Evolutionary conservation across 2,888 invertebrate genomes (phyloP).

Genomic region (Chaetoderma sp.): DNA sequence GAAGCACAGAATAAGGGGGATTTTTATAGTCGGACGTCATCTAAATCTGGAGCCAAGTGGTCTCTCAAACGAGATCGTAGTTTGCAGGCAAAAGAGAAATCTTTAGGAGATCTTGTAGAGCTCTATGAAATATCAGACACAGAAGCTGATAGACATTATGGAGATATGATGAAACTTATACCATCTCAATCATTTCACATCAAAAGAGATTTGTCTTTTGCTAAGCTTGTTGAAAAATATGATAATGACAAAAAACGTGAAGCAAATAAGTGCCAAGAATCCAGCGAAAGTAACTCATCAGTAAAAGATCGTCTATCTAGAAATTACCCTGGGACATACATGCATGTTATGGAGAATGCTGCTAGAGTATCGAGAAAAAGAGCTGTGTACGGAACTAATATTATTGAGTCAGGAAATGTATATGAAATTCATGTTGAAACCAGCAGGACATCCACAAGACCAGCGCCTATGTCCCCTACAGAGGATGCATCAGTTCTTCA

Average conservation of each 20-base stretch:
- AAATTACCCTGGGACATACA: slow-evolving; percentile 33
- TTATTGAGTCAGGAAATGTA: slow-evolving; percentile 44
- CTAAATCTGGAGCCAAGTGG: slow-evolving; percentile 83
- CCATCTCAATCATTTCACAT: no score
- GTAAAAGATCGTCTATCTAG: no score
- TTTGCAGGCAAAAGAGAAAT: slow-evolving; percentile 84
- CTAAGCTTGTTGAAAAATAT: slow-evolving; percentile 34
- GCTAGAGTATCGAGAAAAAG: slow-evolving; percentile 30
- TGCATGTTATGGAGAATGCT: slow-evolving; percentile 40
- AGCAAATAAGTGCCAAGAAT: background rate
- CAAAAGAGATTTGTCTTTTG: slow-evolving; percentile 32
- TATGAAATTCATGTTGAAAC: slow-evolving; percentile 55
- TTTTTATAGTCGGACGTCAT: slow-evolving; percentile 83
- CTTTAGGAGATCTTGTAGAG: slow-evolving; percentile 82
- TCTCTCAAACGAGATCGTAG: slow-evolving; percentile 78
- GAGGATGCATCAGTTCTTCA: no score
- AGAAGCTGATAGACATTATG: background rate
- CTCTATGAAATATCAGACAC: slow-evolving; percentile 39
- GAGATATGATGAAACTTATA: no score
- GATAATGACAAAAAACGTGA: background rate
- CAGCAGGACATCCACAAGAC: slow-evolving; percentile 27
- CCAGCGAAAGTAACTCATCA: background rate
- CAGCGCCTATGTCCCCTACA: slow-evolving; percentile 34
- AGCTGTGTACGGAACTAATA: slow-evolving; percentile 56
- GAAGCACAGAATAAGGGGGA: slow-evolving; percentile 85